These are phyloP conservation scores for Chiridota heheva DNA, from an alignment of 35 echinoderm and acorn worm genomes.

Conservation along the genomic window DNA sequence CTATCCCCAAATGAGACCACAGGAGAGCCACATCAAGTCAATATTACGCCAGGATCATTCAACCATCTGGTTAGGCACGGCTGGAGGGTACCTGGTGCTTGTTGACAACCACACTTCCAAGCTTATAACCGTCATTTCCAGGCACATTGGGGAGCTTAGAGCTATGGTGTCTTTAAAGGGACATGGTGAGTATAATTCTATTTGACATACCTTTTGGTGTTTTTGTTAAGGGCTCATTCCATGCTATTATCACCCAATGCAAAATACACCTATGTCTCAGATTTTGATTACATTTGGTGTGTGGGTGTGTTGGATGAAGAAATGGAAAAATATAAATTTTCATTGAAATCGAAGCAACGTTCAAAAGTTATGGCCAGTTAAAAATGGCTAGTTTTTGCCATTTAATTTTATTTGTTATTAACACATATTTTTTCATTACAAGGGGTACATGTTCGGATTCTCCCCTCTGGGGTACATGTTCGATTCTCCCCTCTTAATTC, in stretches of 20 bases:
- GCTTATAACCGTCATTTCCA: conserved; percentile 60
- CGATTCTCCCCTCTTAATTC: no score
- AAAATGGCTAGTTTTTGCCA: no score
- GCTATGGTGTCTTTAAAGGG: conserved; percentile 48
- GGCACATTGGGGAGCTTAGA: conserved; percentile 62
- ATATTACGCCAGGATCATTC: conserved; percentile 60
- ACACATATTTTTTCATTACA: no score
- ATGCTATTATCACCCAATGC: not conserved
- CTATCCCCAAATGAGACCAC: conserved; percentile 5
- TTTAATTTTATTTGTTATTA: no score
- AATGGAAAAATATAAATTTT: not conserved
- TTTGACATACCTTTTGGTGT: not conserved
- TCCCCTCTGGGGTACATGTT: no score
- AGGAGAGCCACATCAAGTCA: conserved; percentile 73
- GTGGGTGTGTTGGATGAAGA: not conserved
- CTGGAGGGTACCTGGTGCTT: conserved; percentile 66
- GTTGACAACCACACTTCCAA: conserved; percentile 79
- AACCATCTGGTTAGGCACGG: conserved; percentile 81
- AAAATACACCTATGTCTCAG: not conserved
- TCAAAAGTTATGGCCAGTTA: no score
- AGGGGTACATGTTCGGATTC: no score
- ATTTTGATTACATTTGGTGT: not conserved
- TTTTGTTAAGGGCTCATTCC: not conserved
- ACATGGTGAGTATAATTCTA: conserved; percentile 20
- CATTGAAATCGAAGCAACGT: not conserved